phyloP scores from a whole-genome alignment of 1,140 invertebrate genomes.

The Ridgeia piscesae region DNA sequence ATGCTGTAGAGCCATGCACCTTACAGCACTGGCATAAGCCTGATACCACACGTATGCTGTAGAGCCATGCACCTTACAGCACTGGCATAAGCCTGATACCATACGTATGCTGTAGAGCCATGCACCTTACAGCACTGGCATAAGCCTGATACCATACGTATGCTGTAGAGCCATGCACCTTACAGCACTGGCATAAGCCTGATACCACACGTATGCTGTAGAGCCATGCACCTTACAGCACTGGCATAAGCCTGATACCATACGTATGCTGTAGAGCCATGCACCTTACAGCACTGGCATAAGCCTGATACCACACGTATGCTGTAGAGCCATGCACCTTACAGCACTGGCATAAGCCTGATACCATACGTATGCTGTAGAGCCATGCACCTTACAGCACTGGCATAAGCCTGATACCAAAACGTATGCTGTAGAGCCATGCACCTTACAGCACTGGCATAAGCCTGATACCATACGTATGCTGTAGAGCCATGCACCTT shows the following conservation, averaged over 20 bases:
- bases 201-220: not conserved
- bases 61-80: too few relatives aligned
- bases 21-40: not conserved
- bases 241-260: not conserved
- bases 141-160: not conserved
- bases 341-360: not conserved
- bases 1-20: too few relatives aligned
- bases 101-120: too few relatives aligned
- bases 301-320: not conserved
- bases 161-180: too few relatives aligned
- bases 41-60: not conserved
- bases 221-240: not conserved
- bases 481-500: too few relatives aligned
- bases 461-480: not conserved
- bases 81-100: not conserved
- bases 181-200: not conserved
- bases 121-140: not conserved
- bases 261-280: too few relatives aligned
- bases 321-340: too few relatives aligned
- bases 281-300: not conserved
- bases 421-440: too few relatives aligned
- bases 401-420: not conserved
- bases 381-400: not conserved
- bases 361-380: not conserved
- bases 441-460: not conserved